phyloP scores from a whole-genome alignment of 2,113 vertebrate species.

The Opisthocomus hoazin region DNA sequence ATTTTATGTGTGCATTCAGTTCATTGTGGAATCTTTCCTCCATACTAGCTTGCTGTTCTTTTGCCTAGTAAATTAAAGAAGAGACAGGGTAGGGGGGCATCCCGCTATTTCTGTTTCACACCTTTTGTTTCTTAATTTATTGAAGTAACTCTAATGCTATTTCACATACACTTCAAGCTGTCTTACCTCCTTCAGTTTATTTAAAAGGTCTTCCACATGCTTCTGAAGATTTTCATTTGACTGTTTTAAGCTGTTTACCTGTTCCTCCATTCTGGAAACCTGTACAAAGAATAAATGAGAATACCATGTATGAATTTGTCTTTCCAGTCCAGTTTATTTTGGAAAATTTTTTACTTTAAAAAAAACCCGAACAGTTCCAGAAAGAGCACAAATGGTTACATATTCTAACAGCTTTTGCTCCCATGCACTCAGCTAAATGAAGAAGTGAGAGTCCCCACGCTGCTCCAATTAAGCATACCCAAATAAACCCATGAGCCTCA shows the following conservation, averaged over 20 bases:
- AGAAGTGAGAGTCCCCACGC: neutral
- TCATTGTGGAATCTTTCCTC: constrained; percentile 94
- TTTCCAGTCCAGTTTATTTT: neutral
- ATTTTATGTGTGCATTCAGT: constrained; percentile 92
- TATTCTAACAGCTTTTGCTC: neutral
- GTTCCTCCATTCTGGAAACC: constrained; percentile 86
- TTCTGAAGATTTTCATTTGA: constrained; percentile 89
- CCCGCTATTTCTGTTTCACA: neutral
- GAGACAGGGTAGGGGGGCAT: neutral
- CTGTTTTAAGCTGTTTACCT: constrained; percentile 83
- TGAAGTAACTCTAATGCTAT: neutral
- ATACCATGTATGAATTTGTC: neutral
- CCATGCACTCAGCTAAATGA: neutral
- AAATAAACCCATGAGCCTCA: neutral
- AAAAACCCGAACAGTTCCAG: neutral
- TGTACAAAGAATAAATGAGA: constrained; percentile 42
- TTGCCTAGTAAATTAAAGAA: constrained; percentile 71
- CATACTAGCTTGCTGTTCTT: constrained; percentile 84
- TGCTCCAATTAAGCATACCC: neutral
- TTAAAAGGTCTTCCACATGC: constrained; percentile 86
- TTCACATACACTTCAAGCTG: neutral
- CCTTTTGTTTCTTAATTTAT: neutral
- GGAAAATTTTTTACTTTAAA: neutral
- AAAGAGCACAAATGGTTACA: neutral
- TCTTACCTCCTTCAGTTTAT: constrained; percentile 88